Percentiles rank a stretch among this genome's conserved stretches.
Evolutionary conservation across 2,888 invertebrate species (phyloP).

Genomic region (Diogma glabrata): DNA sequence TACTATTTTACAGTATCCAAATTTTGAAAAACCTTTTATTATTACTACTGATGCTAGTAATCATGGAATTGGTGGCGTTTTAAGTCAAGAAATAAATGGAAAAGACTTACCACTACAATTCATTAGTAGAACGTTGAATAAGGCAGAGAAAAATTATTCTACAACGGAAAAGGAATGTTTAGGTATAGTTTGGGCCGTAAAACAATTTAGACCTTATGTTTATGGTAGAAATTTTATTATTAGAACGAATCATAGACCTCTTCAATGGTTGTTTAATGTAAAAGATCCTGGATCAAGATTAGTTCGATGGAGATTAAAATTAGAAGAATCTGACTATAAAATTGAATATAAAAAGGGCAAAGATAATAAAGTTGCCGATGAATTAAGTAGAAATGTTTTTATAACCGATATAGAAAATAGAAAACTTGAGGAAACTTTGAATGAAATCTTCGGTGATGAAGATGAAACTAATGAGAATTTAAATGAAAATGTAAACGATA

Average conservation of each 20-base stretch:
- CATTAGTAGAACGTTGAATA: constrained; percentile 18
- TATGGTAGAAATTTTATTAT: constrained; percentile 22
- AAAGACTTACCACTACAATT: constrained; percentile 22
- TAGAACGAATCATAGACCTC: constrained; percentile 23
- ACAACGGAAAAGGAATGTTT: constrained; percentile 22
- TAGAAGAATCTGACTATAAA: constrained; percentile 23
- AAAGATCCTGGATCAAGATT: constrained; percentile 15
- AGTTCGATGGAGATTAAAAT: constrained; percentile 22
- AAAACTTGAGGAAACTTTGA: constrained; percentile 3
- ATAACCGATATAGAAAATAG: background rate
- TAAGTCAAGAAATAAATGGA: background rate
- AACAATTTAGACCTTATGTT: constrained; percentile 23
- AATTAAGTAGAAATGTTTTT: constrained; percentile 12
- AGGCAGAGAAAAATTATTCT: constrained; percentile 17
- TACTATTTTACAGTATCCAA: background rate
- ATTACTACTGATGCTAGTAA: too few species aligned
- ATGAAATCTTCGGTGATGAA: constrained; percentile 5
- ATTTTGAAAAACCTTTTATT: background rate
- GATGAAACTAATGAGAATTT: background rate
- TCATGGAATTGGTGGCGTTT: background rate
- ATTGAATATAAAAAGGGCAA: constrained; percentile 20
- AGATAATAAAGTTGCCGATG: constrained; percentile 19
- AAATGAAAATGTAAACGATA: background rate
- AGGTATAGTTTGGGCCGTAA: constrained; percentile 20
- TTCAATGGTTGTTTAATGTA: constrained; percentile 18